Evolutionary conservation across 2,888 invertebrate species (phyloP).

Genomic region (Geotrupes spiniger): DNA sequence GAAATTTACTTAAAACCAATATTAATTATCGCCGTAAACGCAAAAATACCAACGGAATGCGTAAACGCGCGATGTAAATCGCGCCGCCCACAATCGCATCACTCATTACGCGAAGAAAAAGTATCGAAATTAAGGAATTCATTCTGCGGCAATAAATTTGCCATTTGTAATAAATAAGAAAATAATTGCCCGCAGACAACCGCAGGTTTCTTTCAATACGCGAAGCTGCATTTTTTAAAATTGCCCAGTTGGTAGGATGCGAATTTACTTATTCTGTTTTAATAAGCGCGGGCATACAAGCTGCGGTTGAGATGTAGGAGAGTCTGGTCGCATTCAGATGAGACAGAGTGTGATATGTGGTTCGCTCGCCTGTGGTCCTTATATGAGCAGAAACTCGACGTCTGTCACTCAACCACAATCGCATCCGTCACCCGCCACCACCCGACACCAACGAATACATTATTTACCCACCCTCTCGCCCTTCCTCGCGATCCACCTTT

Average conservation of each 20-base stretch:
- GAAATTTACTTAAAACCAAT: no score
- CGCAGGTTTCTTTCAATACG: not conserved
- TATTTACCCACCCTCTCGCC: slow-evolving; percentile 18
- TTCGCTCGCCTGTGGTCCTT: slow-evolving; percentile 43
- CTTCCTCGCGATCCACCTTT: slow-evolving; percentile 7
- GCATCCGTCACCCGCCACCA: slow-evolving; percentile 43
- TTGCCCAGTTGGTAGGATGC: slow-evolving; percentile 13
- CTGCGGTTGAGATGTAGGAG: slow-evolving; percentile 2
- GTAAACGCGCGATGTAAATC: no score
- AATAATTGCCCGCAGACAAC: slow-evolving; percentile 14
- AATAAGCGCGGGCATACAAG: slow-evolving; percentile 27
- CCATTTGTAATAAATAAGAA: slow-evolving; percentile 18
- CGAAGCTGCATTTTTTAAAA: slow-evolving; percentile 3
- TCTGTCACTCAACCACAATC: slow-evolving; percentile 49
- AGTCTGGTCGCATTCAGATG: slow-evolving; percentile 26
- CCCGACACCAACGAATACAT: slow-evolving; percentile 24
- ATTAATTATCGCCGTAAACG: no score
- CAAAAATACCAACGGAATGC: no score
- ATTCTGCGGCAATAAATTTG: slow-evolving; percentile 10
- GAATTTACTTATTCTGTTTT: slow-evolving; percentile 31
- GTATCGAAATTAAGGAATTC: no score
- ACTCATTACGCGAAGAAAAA: no score
- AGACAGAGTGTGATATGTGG: slow-evolving; percentile 42
- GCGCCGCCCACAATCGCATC: no score
- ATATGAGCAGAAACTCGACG: slow-evolving; percentile 42